Evolutionary conservation across 2,888 invertebrate genomes (phyloP), one percentile per base, ranked within the genome.

Genomic region (Marronus borbonicus): DNA sequence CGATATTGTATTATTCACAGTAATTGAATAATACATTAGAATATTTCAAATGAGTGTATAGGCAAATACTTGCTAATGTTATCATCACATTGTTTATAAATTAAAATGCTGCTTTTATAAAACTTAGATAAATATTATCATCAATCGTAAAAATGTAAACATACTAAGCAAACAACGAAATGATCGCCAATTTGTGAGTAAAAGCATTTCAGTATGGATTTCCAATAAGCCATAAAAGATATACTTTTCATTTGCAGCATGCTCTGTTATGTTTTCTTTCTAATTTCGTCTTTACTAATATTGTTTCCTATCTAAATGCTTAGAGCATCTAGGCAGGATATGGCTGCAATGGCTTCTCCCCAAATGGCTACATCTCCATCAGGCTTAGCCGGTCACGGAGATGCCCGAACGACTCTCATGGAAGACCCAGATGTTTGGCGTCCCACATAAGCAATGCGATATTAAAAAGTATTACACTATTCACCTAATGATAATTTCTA

Each of bases 391-490:
- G 85, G 89, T 81, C 90, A 90, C 84, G 91, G 92, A 88, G 93
- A 93, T 90, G 93, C 93, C 85, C 93, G 92, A 90, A 94, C 94
- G 87, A 96, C 96, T 81, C 92, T 96, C 85, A 96, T 96, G 96
- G 96, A 96, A 91, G 96, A 96, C 90, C 96, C 96, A 81, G 96
- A 96, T 91, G 95, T 96, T 86, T 96, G 96, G 96, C 95, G 96
- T 90, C 96, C 96, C 87, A 96, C 96, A 93, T 96, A 96, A 94
- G 92, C 90, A 83, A 74, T 81, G 80, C 86, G 87, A 88, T 87
- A 87, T 86, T 74, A 80, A 80, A 79, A 84, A 84, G 83, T 83
- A 83, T 80, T 81, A 82, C 72, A 31, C 52, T 17, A 20, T 62
- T 58, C 52, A 44, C 44, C n/a, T 55, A 55, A 17, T 62, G 62